These are phyloP conservation scores for Ptychoptera albimana DNA, from an alignment of 2,888 invertebrate species.

Conservation along the genomic window DNA sequence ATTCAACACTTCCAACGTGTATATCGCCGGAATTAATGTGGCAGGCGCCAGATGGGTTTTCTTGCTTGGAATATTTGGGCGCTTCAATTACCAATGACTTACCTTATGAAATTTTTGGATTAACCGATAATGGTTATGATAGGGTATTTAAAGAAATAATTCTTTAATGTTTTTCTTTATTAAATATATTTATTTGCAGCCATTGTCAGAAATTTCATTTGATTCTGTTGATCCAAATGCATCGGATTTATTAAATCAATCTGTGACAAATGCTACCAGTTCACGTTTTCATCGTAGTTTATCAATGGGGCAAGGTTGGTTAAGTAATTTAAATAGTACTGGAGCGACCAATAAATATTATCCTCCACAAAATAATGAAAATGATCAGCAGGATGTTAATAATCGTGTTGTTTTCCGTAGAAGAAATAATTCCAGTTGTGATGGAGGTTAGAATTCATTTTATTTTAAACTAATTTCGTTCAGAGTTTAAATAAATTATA, in stretches of 20 bases:
- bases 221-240: conserved; percentile 29
- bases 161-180: neutral
- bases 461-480: neutral
- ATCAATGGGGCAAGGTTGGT: conserved; percentile 60
- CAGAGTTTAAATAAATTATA: neutral
- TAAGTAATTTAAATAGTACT: conserved; percentile 6
- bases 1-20: conserved; percentile 20
- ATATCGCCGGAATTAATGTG: conserved; percentile 27
- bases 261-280: conserved; percentile 15
- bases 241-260: conserved; percentile 21
- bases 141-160: conserved; percentile 24
- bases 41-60: conserved; percentile 28
- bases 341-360: conserved; percentile 1
- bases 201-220: conserved; percentile 29
- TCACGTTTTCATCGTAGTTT: conserved; percentile 63
- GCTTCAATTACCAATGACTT: conserved; percentile 24
- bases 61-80: conserved; percentile 28
- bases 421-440: conserved; percentile 55
- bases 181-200: conserved; percentile 15
- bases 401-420: conserved; percentile 36
- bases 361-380: neutral
- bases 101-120: conserved; percentile 29
- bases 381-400: neutral
- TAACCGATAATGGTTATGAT: conserved; percentile 27
- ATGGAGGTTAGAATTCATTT: conserved; percentile 17